A percentile compares a stretch with the other conserved stretches of the same genome.
phyloP scores from a whole-genome alignment of 2,888 invertebrate genomes.

The Xylota sylvarum region DNA sequence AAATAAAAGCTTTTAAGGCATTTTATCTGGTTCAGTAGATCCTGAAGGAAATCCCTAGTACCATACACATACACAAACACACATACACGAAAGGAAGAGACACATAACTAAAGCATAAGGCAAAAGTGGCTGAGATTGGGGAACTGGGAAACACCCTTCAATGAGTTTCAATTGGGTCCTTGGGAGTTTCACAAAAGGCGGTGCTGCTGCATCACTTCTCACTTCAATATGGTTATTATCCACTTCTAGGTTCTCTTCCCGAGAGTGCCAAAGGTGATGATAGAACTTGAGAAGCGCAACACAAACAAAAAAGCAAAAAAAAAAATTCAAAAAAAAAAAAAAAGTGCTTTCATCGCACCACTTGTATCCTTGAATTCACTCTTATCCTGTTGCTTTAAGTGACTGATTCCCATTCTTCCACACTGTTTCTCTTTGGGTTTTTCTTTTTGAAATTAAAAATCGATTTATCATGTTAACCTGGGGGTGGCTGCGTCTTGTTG shows the following conservation, averaged over 20 bases:
- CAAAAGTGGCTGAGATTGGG: constrained; percentile 33
- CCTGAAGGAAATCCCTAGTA: constrained; percentile 43
- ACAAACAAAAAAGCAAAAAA: constrained; percentile 11
- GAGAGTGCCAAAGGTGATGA: constrained; percentile 70
- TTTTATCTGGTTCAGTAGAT: constrained; percentile 72
- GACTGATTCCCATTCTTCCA: constrained; percentile 34
- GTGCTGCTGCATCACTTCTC: constrained; percentile 59
- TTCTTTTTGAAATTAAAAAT: constrained; percentile 49
- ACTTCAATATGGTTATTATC: constrained; percentile 71
- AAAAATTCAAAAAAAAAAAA: constrained; percentile 9
- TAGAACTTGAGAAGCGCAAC: constrained; percentile 61
- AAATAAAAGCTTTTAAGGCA: constrained; percentile 72
- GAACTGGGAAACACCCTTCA: constrained; percentile 67
- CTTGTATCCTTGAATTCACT: constrained; percentile 51
- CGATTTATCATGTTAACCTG: constrained; percentile 34
- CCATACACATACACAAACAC: not conserved
- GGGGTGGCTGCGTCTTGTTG: not conserved
- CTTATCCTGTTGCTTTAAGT: constrained; percentile 65
- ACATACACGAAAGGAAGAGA: not conserved
- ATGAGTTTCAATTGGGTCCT: constrained; percentile 73
- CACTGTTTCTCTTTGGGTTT: constrained; percentile 1
- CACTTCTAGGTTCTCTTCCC: constrained; percentile 66
- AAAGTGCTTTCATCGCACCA: constrained; percentile 41
- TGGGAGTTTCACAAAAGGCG: constrained; percentile 58
- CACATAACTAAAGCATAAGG: not conserved